Base-by-base conservation (phyloP, 2,888 invertebrate species). In the Torymus texanus region DNA sequence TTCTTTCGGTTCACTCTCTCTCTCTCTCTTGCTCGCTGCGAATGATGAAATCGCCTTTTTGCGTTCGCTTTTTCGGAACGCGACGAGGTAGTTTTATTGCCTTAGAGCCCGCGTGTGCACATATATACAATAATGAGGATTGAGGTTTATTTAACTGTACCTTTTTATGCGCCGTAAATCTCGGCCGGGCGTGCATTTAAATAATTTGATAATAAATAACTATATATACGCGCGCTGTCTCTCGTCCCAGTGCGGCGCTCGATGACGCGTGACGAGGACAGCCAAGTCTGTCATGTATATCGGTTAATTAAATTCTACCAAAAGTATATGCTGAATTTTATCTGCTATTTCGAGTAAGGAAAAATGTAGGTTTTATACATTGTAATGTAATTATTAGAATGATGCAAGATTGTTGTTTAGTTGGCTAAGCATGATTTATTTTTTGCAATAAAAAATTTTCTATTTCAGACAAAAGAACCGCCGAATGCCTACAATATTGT, bases 101-200 rank as follows among this genome's bases (percentile, higher is more conserved):
- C 10, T 61, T 62, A 61, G 24, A 56, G 58, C 66, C 55, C 58
- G 50, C 58, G 50, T 18, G 14, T 3, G 50, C 29, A 41, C 18
- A 21, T 51, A 55, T 66, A 41, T 70, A 74, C 66, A 70, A 74
- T 74, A 67, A 70, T 53, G 68, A 70, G 71, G 70, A 75, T 81
- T 62, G 80, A 78, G 80, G 78, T 78, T 81, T 81, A 78, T 81
- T 78, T 81, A 81, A 75, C 75, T 72, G 74, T 75, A 66, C 71
- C 65, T 73, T 73, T 75, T 80, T 80, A 80, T 77, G 80, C 77
- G 10, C 51, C 80, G 74, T 80, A 80, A 80, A 80, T 80, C 74
- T 80, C 16, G 21, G 12, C 12, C 13, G 41, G 65, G n/a, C 77
- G 70, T 61, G 24, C 58, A 65, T 80, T 77, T 77, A 70, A 77